Percentiles rank a stretch among this genome's conserved stretches.
These are phyloP conservation scores for Sinohyriopsis cumingii DNA, from an alignment of 2,888 invertebrate species.

Conservation along the genomic window DNA sequence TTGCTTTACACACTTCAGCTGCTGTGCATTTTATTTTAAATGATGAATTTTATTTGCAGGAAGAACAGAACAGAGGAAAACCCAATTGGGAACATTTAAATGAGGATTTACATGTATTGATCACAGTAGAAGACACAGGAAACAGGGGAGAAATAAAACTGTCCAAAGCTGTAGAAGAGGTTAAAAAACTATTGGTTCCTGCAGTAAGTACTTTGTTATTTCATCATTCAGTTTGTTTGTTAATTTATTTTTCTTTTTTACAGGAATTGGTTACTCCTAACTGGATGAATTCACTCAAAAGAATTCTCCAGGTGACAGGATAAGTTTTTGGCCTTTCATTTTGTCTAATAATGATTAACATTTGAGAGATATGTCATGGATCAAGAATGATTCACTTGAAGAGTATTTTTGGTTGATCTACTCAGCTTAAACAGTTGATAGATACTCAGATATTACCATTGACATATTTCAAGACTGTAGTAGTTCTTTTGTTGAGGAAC, in stretches of 20 bases:
- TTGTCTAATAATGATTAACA: no score
- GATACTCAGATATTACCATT: no score
- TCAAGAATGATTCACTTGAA: no score
- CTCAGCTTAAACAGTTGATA: no score
- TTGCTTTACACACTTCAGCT: no score
- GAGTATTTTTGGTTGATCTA: no score
- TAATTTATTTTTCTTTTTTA: neutral
- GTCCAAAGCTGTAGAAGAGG: slow-evolving; percentile 96
- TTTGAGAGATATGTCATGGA: no score
- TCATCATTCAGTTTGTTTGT: slow-evolving; percentile 2
- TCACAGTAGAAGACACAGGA: slow-evolving; percentile 98
- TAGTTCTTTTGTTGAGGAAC: no score
- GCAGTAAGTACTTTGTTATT: slow-evolving; percentile 77
- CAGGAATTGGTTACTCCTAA: neutral
- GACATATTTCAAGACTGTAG: no score
- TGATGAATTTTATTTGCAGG: slow-evolving; percentile 77
- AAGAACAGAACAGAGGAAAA: slow-evolving; percentile 98
- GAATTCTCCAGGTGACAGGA: no score
- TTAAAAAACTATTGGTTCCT: slow-evolving; percentile 96
- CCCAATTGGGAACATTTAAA: slow-evolving; percentile 99
- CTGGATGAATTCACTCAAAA: neutral
- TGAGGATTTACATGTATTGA: slow-evolving; percentile 97
- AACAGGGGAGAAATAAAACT: slow-evolving; percentile 96
- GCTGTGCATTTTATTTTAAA: neutral
- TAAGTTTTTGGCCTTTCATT: no score